Percentiles rank a stretch among this genome's conserved stretches.
Conservation (phyloP, 2,888 invertebrate genomes). For the Axea sp. region DNA sequence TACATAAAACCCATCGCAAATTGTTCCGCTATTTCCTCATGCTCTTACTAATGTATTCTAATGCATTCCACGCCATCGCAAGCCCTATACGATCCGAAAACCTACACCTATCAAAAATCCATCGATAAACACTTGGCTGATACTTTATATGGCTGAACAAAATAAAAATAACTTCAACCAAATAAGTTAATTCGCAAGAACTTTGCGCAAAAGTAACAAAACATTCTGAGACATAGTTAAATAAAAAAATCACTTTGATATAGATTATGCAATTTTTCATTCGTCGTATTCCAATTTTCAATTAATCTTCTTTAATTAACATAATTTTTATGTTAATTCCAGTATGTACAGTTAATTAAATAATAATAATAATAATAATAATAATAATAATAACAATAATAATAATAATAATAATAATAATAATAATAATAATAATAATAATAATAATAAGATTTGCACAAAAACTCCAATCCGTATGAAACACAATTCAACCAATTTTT, state of each 20-base stretch:
- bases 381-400: too few species aligned
- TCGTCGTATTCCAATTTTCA: too few species aligned
- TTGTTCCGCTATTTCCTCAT: background rate
- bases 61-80: slow-evolving; percentile 18
- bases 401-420: too few species aligned
- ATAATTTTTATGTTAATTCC: too few species aligned
- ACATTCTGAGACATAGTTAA: slow-evolving; percentile 12
- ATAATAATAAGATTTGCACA: too few species aligned
- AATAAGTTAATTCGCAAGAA: slow-evolving; percentile 45
- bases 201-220: slow-evolving; percentile 23
- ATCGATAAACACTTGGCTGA: slow-evolving; percentile 22
- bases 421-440: too few species aligned
- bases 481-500: too few species aligned
- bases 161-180: slow-evolving; percentile 29
- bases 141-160: slow-evolving; percentile 15
- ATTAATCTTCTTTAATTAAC: too few species aligned
- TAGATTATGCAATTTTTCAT: background rate
- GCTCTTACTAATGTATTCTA: slow-evolving; percentile 16
- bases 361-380: too few species aligned
- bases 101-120: slow-evolving; percentile 40
- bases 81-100: background rate
- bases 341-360: too few species aligned
- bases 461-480: too few species aligned
- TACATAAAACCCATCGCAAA: slow-evolving; percentile 13
- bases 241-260: too few species aligned